Base-by-base conservation (phyloP, 37 sponge, comb jelly and placozoan genomes). In the Crambe crambe region DNA sequence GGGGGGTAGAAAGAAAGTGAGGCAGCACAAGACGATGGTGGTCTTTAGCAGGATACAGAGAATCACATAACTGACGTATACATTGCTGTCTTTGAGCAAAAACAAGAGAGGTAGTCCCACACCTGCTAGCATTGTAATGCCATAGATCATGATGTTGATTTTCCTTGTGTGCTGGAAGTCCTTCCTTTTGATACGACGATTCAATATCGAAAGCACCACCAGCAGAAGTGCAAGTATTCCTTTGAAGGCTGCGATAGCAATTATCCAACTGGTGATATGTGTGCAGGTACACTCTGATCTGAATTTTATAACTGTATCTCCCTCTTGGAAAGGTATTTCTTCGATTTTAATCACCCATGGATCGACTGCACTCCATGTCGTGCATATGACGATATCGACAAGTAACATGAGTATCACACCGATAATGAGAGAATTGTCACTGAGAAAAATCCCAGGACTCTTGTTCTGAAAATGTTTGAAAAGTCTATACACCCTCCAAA, bases 111-210 rank as follows among this genome's bases (percentile, higher is more conserved):
- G 60, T 0, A 68, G 17, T 1, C 63, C 62, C 1, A 75, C 1
- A 4, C 75, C 75, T 6, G 31, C 67, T 25, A 83, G 15, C 40
- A 75, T 0, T 25, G 57, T 66, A 23, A 73, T 60, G 5, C 38
- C 51, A 56, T 83, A 83, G 54, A 83, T 44, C 21, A 75, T 42
- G 10, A 74, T 74, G 68, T 63, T 83, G 23, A 83, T n/a, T 44
- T 64, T 75, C 68, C 64, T 83, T 44, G 83, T 83, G 54, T 66
- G 65, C 29, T 66, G 30, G 35, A 75, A 83, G 27, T 75, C 56
- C 31, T 66, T 74, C 21, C 68, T 27, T 5, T 51, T 47, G 22
- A 83, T 75, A 4, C 64, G 51, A 30, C 83, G 61, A 30, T 74
- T 75, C 8, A 62, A 56, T 22, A 83, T 66, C 29, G 83, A 73